Conservation (phyloP, 2,888 invertebrate species). For the Epinotia brunnichana region DNA sequence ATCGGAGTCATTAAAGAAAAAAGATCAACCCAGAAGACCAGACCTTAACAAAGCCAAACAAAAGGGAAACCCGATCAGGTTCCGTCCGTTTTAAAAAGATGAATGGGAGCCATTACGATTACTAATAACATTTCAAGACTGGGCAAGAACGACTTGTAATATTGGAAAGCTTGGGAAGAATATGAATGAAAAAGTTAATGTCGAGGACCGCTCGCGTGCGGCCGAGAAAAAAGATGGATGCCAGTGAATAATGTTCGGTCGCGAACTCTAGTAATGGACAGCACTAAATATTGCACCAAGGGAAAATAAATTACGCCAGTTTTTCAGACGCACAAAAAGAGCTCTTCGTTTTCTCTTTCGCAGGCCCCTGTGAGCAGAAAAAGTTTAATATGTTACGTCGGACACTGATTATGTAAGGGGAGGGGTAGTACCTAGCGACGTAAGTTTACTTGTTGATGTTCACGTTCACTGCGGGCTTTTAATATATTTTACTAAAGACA, state of each 20-base stretch:
- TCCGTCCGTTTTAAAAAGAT: slow-evolving; percentile 39
- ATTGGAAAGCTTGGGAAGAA: slow-evolving; percentile 64
- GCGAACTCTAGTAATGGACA: slow-evolving; percentile 83
- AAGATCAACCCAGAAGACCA: background rate
- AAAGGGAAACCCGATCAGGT: slow-evolving; percentile 29
- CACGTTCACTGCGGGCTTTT: background rate
- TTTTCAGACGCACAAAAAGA: slow-evolving; percentile 80
- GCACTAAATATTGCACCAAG: slow-evolving; percentile 83
- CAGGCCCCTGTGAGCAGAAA: slow-evolving; percentile 66
- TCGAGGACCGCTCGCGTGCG: slow-evolving; percentile 69
- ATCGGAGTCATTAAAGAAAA: background rate
- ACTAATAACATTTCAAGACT: slow-evolving; percentile 45
- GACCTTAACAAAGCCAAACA: background rate
- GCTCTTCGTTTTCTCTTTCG: slow-evolving; percentile 77
- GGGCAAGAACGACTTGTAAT: slow-evolving; percentile 59
- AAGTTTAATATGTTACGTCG: slow-evolving; percentile 76
- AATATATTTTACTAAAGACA: background rate
- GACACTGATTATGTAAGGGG: slow-evolving; percentile 57
- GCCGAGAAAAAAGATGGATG: slow-evolving; percentile 79
- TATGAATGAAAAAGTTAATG: slow-evolving; percentile 80
- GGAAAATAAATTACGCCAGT: slow-evolving; percentile 82
- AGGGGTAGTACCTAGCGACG: slow-evolving; percentile 41
- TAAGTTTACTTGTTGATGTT: slow-evolving; percentile 39
- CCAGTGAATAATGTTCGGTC: slow-evolving; percentile 81
- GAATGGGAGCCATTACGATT: slow-evolving; percentile 42